These are phyloP conservation scores for Antedon mediterranea DNA, from an alignment of 53 echinoderm and acorn worm genomes.

Conservation along the genomic window DNA sequence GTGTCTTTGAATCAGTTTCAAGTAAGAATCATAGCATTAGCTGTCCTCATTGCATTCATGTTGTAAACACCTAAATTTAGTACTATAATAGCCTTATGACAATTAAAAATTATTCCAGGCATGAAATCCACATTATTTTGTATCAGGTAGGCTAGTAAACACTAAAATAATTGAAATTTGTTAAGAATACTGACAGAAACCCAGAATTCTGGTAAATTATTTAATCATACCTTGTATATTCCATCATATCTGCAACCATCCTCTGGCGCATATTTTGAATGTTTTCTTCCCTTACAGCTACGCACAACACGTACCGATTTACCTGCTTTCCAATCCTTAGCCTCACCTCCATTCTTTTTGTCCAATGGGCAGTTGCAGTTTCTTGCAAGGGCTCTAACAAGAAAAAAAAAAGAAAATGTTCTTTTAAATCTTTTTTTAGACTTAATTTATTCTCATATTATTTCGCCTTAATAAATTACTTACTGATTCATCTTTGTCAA, in stretches of 20 bases:
- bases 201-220: too few relatives aligned
- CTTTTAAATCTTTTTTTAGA: too few relatives aligned
- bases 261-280: constrained; percentile 92
- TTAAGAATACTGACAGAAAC: too few relatives aligned
- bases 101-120: too few relatives aligned
- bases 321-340: constrained; percentile 84
- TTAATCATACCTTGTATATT: constrained; percentile 73
- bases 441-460: too few relatives aligned
- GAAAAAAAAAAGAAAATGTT: neutral
- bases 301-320: constrained; percentile 81
- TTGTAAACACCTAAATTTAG: too few relatives aligned
- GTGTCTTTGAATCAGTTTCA: neutral
- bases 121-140: too few relatives aligned
- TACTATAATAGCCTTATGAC: too few relatives aligned
- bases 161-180: too few relatives aligned
- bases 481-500: constrained; percentile 96
- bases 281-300: constrained; percentile 83
- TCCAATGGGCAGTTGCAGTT: constrained; percentile 76
- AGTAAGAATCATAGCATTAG: neutral
- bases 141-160: too few relatives aligned
- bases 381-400: constrained; percentile 64
- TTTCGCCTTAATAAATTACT: constrained; percentile 26
- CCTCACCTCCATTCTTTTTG: constrained; percentile 60
- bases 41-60: constrained; percentile 1
- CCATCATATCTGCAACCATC: constrained; percentile 97